Evolutionary conservation across 2,113 vertebrate genomes (phyloP), one percentile per base, ranked within the genome.

Genomic region (Camelus bactrianus): DNA sequence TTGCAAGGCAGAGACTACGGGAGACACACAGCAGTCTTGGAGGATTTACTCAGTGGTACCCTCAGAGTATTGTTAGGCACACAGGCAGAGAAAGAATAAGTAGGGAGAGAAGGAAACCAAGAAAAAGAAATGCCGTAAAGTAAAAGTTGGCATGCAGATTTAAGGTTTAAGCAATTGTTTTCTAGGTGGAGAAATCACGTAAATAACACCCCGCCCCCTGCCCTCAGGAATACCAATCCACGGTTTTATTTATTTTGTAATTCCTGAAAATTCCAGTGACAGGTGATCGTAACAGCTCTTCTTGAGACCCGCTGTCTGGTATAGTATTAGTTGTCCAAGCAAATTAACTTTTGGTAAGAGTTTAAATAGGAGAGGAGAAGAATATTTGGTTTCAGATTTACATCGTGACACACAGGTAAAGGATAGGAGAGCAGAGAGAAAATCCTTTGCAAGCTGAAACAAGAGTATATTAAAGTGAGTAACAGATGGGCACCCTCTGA

Each of bases 321-420:
- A 10, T 32, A 56, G 3, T 79, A 88, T 64, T 70, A 79, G 32
- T 83, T 93, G 56, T 83, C 30, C 15, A 80, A 95, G 85, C 48
- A 94, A 94, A 94, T 86, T 70, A 96, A 83, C 58, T 75, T 94
- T 89, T 32, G 32, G 22, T 87, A 80, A 95, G 42, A 82, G 50
- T 86, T 96, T 94, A 93, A 94, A 81, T 22, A 95, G n/a, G 10
- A 72, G 64, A 96, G 28, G 42, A 79, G 19, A 52, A 79, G 9
- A 50, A n/a, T 65, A 8, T 5, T 70, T 46, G 6, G 3, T 32
- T 93, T 91, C 38, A 83, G 81, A 81, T 88, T 50, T 48, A 10
- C 52, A 42, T 94, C 38, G 46, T 60, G 22, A 79, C 30, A 83
- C 24, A 62, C 24, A 30, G 58, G 35, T 1, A 92, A 8, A 48